Evolutionary conservation across 92 coral and sea anemone species (phyloP), one percentile per base, ranked within the genome.

Genomic region (Plumapathes pennacea): DNA sequence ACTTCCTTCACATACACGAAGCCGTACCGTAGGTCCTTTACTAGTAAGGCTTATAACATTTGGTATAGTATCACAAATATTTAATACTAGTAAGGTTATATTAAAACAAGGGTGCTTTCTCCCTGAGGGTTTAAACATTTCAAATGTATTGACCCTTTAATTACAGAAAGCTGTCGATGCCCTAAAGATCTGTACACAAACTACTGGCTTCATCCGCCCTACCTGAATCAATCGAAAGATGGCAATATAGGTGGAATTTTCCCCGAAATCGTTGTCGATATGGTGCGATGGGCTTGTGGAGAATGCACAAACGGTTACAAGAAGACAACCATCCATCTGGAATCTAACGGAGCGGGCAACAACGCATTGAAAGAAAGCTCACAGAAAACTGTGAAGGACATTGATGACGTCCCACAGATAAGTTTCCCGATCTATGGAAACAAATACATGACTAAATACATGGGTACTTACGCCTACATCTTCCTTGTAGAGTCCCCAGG

Each of bases 121-220:
- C n/a, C n/a, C n/a, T n/a, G n/a, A n/a, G n/a, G n/a, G n/a, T n/a
- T n/a, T n/a, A n/a, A n/a, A n/a, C n/a, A n/a, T n/a, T n/a, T n/a
- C n/a, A n/a, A n/a, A n/a, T n/a, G n/a, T n/a, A n/a, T n/a, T n/a
- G n/a, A n/a, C n/a, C n/a, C n/a, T n/a, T n/a, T n/a, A n/a, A n/a
- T 46, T 41, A 40, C 55, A 91, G 97, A 88, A 68, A 91, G 96
- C 32, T 91, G 97, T 59, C 83, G 71, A 52, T 91, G 97, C 61
- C 82, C 83, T 67, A 65, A 40, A 12, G 61, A 39, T 1, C 48
- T 91, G 47, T 53, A 81, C 65, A 91, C 87, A 12, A 91, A 80
- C 80, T 91, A 82, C 83, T 91, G 97, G 97, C 19, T 60, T 3
- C 77, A 80, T 51, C 85, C 89, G 2, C 97, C 97, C 29, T 91